A percentile compares a stretch with the other conserved stretches of the same genome.
Evolutionary conservation across 2,797 vertebrate genomes (phyloP).

Genomic region (Etheostoma perlongum): DNA sequence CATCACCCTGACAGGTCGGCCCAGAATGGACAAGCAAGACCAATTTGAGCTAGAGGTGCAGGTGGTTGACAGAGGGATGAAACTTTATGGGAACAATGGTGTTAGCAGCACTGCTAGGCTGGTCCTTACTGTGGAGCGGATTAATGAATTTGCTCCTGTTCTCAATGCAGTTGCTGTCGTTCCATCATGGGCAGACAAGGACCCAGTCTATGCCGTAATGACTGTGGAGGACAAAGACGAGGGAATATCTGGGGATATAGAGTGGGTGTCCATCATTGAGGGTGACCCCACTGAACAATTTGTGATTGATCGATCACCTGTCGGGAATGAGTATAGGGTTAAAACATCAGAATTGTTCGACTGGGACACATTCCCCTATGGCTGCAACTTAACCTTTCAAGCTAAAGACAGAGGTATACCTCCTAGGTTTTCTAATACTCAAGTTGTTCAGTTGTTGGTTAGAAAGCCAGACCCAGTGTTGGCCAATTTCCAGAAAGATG

Average conservation of each 20-base stretch:
- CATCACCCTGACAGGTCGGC: constrained; percentile 89
- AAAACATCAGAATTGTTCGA: constrained; percentile 86
- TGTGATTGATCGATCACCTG: constrained; percentile 88
- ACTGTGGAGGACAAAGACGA: constrained; percentile 93
- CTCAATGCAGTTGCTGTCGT: constrained; percentile 83
- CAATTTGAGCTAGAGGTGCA: constrained; percentile 93
- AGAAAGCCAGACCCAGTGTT: constrained; percentile 86
- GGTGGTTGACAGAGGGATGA: constrained; percentile 94
- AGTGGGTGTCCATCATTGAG: constrained; percentile 92
- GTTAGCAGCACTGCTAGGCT: constrained; percentile 94
- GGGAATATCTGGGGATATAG: constrained; percentile 92
- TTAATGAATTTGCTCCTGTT: constrained; percentile 90
- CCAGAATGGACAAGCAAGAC: constrained; percentile 85
- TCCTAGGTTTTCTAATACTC: constrained; percentile 89
- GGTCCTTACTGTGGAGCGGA: constrained; percentile 87
- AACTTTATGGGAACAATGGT: constrained; percentile 93
- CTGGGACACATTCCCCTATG: constrained; percentile 90
- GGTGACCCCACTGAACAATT: constrained; percentile 93
- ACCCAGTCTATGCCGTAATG: constrained; percentile 88
- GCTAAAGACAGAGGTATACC: constrained; percentile 95
- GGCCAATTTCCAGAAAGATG: constrained; percentile 89
- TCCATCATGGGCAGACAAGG: constrained; percentile 87
- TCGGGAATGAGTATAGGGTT: constrained; percentile 91
- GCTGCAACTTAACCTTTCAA: constrained; percentile 95
- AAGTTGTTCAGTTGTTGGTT: constrained; percentile 88